Evolutionary conservation across 2,888 invertebrate genomes (phyloP).

Genomic region (Camponotus fellah): DNA sequence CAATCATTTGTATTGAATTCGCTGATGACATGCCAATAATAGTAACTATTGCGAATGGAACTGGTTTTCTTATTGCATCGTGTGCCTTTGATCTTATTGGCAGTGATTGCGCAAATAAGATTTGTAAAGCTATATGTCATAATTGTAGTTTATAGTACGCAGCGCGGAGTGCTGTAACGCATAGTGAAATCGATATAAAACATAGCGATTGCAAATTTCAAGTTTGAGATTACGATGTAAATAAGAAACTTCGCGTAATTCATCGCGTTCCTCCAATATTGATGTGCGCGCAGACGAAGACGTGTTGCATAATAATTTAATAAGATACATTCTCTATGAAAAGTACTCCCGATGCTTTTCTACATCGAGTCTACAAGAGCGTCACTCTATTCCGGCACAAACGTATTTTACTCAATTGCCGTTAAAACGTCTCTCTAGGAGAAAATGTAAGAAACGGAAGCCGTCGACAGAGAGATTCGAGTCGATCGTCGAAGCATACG

Average conservation of each 20-base stretch:
- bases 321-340: background rate
- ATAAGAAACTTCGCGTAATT: background rate
- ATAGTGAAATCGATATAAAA: background rate
- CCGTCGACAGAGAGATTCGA: conserved; percentile 38
- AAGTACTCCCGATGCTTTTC: background rate
- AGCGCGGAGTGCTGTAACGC: background rate
- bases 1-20: conserved; percentile 12
- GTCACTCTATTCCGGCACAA: conserved; percentile 12
- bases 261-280: background rate
- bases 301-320: conserved; percentile 1
- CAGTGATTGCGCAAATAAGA: conserved; percentile 6
- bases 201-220: conserved; percentile 1
- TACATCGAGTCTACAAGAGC: background rate
- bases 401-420: conserved; percentile 23
- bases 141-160: conserved; percentile 21
- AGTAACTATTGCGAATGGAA: conserved; percentile 12
- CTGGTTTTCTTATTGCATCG: conserved; percentile 32
- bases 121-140: conserved; percentile 23
- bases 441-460: conserved; percentile 43
- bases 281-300: background rate
- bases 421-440: conserved; percentile 36
- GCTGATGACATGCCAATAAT: conserved; percentile 30
- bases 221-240: background rate
- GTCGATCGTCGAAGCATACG: conserved; percentile 65
- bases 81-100: background rate